Percentiles rank a stretch among this genome's conserved stretches.
Evolutionary conservation across 2,113 vertebrate genomes (phyloP).

Genomic region (Thryonomys swinderianus): DNA sequence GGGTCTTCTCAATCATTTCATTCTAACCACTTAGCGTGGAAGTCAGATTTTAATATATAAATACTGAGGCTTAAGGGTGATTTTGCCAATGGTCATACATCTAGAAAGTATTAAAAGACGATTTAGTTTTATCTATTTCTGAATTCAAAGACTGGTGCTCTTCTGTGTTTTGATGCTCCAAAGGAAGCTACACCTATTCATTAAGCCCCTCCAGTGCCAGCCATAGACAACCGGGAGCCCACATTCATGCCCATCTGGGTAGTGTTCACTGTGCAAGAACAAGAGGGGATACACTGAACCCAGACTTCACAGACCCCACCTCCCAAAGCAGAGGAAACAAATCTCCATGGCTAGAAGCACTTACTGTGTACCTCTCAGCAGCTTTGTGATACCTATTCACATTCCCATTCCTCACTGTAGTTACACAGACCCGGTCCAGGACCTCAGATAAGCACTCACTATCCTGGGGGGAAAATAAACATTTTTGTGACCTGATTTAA

Average conservation of each 20-base stretch:
- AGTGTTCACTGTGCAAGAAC: not conserved
- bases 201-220: not conserved
- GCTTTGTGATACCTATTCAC: not conserved
- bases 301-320: not conserved
- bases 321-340: conserved; percentile 11
- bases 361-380: not conserved
- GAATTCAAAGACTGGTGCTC: conserved; percentile 13
- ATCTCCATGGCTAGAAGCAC: not conserved
- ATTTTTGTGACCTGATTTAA: conserved; percentile 46
- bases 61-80: not conserved
- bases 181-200: not conserved
- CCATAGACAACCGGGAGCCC: not conserved
- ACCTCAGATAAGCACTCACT: not conserved
- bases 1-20: not conserved
- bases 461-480: not conserved
- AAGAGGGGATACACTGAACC: not conserved
- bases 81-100: not conserved
- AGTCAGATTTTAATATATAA: not conserved
- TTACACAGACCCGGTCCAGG: not conserved
- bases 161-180: not conserved
- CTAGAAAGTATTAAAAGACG: not conserved
- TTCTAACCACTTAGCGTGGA: not conserved
- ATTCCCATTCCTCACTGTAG: not conserved
- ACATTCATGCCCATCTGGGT: not conserved
- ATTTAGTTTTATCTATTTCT: conserved; percentile 18